Evolutionary conservation across 2,888 invertebrate genomes (phyloP), one percentile per base, ranked within the genome.

Genomic region (Opisthograptis luteolata): DNA sequence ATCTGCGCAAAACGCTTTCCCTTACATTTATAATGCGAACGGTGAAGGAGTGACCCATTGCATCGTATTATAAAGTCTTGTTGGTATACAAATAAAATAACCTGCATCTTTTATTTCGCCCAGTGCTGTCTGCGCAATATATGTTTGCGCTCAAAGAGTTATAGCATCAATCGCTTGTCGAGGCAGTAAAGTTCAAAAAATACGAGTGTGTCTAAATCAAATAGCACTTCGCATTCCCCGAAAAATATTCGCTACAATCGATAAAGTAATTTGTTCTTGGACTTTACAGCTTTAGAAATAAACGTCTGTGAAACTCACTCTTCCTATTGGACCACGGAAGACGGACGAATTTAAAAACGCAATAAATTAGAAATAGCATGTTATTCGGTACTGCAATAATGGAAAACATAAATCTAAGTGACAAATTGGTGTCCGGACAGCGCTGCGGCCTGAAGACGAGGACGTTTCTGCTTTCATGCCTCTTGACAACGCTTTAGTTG

Each of bases 381-480:
- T 73, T 71, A 76, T 75, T 71, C 69, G 66, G 70, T 70, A 66
- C 70, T 70, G 73, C 72, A 73, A 75, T 82, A 84, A 85, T 84
- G 76, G 81, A 81, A 76, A 73, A 79, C 81, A 84, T 86, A 84
- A 86, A 86, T 86, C 81, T 81, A 73, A 73, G 75, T 81, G 84
- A 83, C 83, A 85, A 81, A 84, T 84, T 81, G 78, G 81, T 78
- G 75, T 75, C 74, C 71, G 72, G 72, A 77, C 74, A 71, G 72
- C 70, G 69, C 76, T 74, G 77, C 50, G 71, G 70, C 69, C 70
- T 76, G 76, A 82, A 79, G 81, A 82, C 73, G 74, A 67, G 74
- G 73, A 77, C 74, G 71, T 69, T 73, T 71, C 76, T 76, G 76
- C 73, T 74, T 79, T 75, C 79, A 72, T 82, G 74, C 71, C 71